Conservation (phyloP, 2,797 vertebrate species). For the Spea hammondii region DNA sequence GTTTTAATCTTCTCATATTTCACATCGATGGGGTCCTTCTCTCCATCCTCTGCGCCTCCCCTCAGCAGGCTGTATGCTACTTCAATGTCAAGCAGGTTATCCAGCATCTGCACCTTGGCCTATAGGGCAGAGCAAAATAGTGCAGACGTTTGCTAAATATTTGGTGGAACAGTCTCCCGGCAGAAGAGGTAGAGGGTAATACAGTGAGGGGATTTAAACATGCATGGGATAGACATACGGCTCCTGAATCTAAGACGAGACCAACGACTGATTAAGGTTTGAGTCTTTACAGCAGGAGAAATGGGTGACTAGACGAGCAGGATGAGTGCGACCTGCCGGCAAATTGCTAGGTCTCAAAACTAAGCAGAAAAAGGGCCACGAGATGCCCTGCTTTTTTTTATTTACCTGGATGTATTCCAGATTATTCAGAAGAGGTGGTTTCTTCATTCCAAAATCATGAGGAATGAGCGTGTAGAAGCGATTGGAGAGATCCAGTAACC, state of each 20-base stretch:
- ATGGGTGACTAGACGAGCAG: too few relatives aligned
- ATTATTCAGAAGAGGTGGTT: constrained; percentile 88
- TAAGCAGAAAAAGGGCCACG: neutral
- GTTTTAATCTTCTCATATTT: constrained; percentile 98
- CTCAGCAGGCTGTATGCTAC: constrained; percentile 96
- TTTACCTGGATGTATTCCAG: constrained; percentile 90
- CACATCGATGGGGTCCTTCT: constrained; percentile 92
- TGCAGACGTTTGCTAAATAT: too few relatives aligned
- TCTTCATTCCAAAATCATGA: constrained; percentile 99
- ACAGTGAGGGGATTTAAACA: too few relatives aligned
- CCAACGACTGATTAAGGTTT: too few relatives aligned
- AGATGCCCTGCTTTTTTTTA: too few relatives aligned
- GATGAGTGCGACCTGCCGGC: too few relatives aligned
- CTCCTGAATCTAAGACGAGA: too few relatives aligned
- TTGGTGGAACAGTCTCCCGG: too few relatives aligned
- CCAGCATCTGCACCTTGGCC: constrained; percentile 97
- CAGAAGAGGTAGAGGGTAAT: too few relatives aligned
- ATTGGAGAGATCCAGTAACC: constrained; percentile 94
- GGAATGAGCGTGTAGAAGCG: constrained; percentile 98
- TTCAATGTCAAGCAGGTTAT: constrained; percentile 97
- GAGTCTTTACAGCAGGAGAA: too few relatives aligned
- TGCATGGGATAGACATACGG: too few relatives aligned
- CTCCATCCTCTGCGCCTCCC: constrained; percentile 87
- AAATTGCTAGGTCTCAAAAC: neutral
- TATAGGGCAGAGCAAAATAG: constrained; percentile 51